A percentile compares a stretch with the other conserved stretches of the same genome.
phyloP scores from a whole-genome alignment of 2,888 invertebrate species.

The Herminia tarsipennalis region DNA sequence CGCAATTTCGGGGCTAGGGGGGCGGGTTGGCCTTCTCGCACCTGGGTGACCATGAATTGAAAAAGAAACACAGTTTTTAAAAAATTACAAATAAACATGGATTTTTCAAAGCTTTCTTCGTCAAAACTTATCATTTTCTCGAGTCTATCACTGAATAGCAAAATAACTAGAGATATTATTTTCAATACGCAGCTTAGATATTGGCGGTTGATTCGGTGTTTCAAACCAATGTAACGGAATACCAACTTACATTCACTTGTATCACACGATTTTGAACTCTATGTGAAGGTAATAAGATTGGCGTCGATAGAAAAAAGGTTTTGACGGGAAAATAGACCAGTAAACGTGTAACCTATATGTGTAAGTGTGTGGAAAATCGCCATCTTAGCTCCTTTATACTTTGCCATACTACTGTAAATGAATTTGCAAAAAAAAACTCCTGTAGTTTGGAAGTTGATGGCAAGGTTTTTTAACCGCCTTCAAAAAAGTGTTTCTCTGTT shows the following conservation, averaged over 20 bases:
- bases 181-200: conserved; percentile 26
- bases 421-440: conserved; percentile 20
- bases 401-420: conserved; percentile 27
- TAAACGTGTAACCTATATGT: conserved; percentile 33
- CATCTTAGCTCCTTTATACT: conserved; percentile 30
- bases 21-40: too few species aligned
- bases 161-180: conserved; percentile 21
- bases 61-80: too few species aligned
- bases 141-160: not conserved
- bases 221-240: conserved; percentile 32
- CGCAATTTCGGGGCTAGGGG: too few species aligned
- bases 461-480: too few species aligned
- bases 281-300: not conserved
- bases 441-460: conserved; percentile 1
- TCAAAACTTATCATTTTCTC: not conserved
- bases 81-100: too few species aligned
- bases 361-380: conserved; percentile 41
- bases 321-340: conserved; percentile 10
- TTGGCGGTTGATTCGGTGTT: conserved; percentile 29
- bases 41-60: too few species aligned
- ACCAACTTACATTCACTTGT: conserved; percentile 1
- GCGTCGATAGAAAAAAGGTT: not conserved
- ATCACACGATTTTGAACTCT: not conserved
- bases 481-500: too few species aligned
- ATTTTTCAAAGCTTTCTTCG: not conserved